Percentiles rank a stretch among this genome's conserved stretches.
Conservation (phyloP, 2,888 invertebrate genomes). For the Linyphia triangularis region DNA sequence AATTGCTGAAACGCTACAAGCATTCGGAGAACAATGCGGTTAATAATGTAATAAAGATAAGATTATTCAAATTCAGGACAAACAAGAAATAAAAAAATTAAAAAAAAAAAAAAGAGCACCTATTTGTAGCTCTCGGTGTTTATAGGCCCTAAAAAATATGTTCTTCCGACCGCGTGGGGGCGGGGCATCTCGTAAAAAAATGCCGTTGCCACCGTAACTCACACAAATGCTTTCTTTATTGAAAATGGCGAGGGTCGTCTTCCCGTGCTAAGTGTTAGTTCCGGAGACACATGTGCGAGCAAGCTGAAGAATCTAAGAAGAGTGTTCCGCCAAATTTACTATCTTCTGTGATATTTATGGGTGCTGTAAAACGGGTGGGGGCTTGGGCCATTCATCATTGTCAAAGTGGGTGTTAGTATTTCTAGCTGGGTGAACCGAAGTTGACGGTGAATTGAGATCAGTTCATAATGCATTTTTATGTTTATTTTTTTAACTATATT, state of each 20-base stretch:
- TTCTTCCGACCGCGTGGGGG: background rate
- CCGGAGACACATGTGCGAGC: background rate
- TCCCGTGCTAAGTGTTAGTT: background rate
- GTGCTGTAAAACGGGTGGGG: background rate
- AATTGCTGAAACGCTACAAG: too few species aligned
- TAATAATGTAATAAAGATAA: too few species aligned
- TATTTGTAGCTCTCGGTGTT: background rate
- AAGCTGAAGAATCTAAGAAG: background rate
- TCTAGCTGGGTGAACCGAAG: background rate
- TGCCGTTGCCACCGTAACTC: background rate
- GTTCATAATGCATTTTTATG: too few species aligned
- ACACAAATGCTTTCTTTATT: constrained; percentile 5
- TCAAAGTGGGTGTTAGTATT: background rate
- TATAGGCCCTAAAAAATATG: background rate
- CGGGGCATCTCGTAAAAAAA: constrained; percentile 3
- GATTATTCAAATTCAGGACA: too few species aligned
- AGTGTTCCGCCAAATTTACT: background rate
- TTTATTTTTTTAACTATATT: too few species aligned
- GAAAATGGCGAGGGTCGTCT: background rate
- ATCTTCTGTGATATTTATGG: background rate
- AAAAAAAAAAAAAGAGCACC: background rate
- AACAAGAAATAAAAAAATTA: too few species aligned
- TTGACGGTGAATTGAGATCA: too few species aligned
- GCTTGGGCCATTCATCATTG: background rate
- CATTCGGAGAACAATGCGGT: too few species aligned